Conservation (phyloP, 2,113 vertebrate species). For the Brachirus orientalis region DNA sequence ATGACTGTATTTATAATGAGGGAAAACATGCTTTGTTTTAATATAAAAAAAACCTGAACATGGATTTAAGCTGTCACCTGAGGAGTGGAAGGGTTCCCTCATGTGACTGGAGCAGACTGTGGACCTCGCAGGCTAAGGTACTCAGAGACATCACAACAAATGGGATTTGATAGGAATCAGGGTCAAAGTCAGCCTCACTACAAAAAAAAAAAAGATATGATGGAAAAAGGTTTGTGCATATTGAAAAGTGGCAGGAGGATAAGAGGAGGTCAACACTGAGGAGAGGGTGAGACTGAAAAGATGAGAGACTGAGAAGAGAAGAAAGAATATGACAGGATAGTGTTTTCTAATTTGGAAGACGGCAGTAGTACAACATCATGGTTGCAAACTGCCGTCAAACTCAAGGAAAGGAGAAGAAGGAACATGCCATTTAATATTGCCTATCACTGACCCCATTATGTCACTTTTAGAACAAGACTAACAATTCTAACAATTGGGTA, state of each 20-base stretch:
- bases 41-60: not conserved
- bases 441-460: too few relatives aligned
- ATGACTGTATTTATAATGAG: not conserved
- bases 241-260: too few relatives aligned
- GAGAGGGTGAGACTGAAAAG: too few relatives aligned
- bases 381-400: too few relatives aligned
- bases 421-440: too few relatives aligned
- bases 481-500: conserved; percentile 60
- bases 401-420: too few relatives aligned
- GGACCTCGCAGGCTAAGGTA: conserved; percentile 91
- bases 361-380: too few relatives aligned
- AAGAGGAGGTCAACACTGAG: too few relatives aligned
- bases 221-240: not conserved
- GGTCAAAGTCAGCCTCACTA: conserved; percentile 96
- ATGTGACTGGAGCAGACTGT: conserved; percentile 93
- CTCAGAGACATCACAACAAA: conserved; percentile 93
- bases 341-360: too few relatives aligned
- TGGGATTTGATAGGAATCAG: conserved; percentile 93
- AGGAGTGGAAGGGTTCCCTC: conserved; percentile 94
- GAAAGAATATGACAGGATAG: not conserved
- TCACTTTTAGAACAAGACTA: too few relatives aligned
- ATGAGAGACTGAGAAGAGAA: not conserved
- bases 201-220: conserved; percentile 7
- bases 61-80: conserved; percentile 81
- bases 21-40: not conserved